Percentiles rank a stretch among this genome's conserved stretches.
Evolutionary conservation across 2,113 vertebrate species (phyloP).

Genomic region (Taurulus bubalis): DNA sequence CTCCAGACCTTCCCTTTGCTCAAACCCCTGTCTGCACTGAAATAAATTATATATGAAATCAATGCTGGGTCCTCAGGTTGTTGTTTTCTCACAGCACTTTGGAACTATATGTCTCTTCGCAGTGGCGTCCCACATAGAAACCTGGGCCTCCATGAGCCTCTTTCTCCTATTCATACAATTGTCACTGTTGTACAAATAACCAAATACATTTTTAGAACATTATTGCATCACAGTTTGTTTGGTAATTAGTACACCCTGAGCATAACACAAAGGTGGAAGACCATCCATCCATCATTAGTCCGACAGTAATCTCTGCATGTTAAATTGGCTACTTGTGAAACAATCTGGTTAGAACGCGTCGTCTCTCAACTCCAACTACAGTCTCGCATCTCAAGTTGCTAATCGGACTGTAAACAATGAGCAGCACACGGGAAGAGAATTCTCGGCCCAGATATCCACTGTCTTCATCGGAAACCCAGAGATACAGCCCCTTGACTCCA

Average conservation of each 20-base stretch:
- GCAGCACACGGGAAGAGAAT: neutral
- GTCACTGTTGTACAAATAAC: neutral
- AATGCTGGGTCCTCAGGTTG: constrained; percentile 42
- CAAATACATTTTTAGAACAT: neutral
- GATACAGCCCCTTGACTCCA: neutral
- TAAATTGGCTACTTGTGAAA: neutral
- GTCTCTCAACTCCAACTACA: neutral
- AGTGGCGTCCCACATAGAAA: neutral
- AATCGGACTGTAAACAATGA: neutral
- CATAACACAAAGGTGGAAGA: neutral
- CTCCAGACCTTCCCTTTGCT: constrained; percentile 59
- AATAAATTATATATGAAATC: constrained; percentile 71
- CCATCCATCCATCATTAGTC: neutral
- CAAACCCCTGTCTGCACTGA: constrained; percentile 58
- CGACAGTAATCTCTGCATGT: neutral
- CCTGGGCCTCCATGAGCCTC: neutral
- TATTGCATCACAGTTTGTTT: neutral
- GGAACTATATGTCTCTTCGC: neutral
- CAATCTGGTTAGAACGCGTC: neutral
- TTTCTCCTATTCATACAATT: neutral
- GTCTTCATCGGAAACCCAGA: neutral
- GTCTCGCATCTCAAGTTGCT: neutral
- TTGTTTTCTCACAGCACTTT: constrained; percentile 35
- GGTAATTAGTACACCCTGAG: neutral
- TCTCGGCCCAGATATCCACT: neutral